Evolutionary conservation across 2,888 invertebrate species (phyloP), one percentile per base, ranked within the genome.

Genomic region (Stenurella melanura): DNA sequence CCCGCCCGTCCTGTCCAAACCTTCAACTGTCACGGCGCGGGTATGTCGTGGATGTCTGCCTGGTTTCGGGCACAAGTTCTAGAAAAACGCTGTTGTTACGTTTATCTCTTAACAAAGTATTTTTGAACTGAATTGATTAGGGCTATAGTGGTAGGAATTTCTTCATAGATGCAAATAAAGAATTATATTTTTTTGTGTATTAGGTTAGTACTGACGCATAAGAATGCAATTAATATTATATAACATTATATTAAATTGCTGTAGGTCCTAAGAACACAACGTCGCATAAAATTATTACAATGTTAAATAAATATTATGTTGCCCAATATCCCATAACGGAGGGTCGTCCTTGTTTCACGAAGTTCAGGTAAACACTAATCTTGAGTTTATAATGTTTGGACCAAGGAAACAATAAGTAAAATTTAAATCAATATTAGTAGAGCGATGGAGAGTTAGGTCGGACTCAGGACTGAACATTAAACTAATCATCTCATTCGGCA

Each of bases 401-500:
- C 80, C 79, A 82, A 83, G 84, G 85, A 87, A 86, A 87, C 87
- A 86, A 86, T 86, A 86, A 85, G 85, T 85, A 86, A 86, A 86
- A 86, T 86, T 85, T 86, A 84, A 87, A 87, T 86, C 87, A 87
- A 87, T 87, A 87, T 87, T 86, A 85, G 85, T 85, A 82, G 81
- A 82, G 84, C 83, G 77, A 77, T 80, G 83, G 83, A 83, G 85
- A 81, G 81, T 78, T 81, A 77, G 81, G 80, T 80, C 80, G 77
- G 80, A 78, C 79, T 84, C 85, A 84, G 84, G 85, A 83, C 84
- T 85, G 82, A 84, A 85, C 86, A 87, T 87, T 86, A 85, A 85
- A 86, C 85, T 86, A 87, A 87, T 87, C 86, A 87, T 85, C 86
- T 85, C 85, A 85, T 86, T 86, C 85, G 83, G 85, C 84, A 85